Evolutionary conservation across 1,140 invertebrate genomes (phyloP).

Genomic region (Diploscapter pachys): DNA sequence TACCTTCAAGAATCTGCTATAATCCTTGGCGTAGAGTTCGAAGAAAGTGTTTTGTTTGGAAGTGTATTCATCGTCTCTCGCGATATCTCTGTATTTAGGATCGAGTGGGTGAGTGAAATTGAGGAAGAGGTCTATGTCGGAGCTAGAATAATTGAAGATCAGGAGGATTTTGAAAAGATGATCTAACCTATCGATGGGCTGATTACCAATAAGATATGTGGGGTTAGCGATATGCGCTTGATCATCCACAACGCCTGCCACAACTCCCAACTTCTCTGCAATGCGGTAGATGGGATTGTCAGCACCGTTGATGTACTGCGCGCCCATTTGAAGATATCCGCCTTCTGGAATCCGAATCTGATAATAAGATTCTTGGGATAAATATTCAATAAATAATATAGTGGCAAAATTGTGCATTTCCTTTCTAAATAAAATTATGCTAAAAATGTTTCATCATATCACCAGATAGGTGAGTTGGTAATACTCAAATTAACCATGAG

Average conservation of each 20-base stretch:
- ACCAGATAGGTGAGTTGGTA: too few species aligned
- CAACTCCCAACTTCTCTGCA: slow-evolving; percentile 36
- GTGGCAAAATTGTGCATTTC: too few species aligned
- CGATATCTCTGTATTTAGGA: slow-evolving; percentile 23
- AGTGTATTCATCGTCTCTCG: slow-evolving; percentile 5
- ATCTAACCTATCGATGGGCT: slow-evolving; percentile 22
- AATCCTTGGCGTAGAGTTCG: slow-evolving; percentile 16
- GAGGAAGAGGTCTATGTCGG: slow-evolving; percentile 23
- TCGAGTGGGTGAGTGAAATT: slow-evolving; percentile 22
- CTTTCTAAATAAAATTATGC: too few species aligned
- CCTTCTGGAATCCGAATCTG: slow-evolving; percentile 13
- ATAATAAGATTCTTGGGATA: not conserved
- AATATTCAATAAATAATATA: too few species aligned
- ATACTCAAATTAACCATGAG: too few species aligned
- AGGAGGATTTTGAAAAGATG: slow-evolving; percentile 1
- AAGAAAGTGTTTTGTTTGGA: slow-evolving; percentile 21
- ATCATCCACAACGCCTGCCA: slow-evolving; percentile 32
- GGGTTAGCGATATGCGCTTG: slow-evolving; percentile 31
- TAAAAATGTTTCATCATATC: too few species aligned
- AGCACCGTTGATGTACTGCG: slow-evolving; percentile 38
- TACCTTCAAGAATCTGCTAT: slow-evolving; percentile 20
- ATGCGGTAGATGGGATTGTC: slow-evolving; percentile 40
- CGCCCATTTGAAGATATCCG: slow-evolving; percentile 38
- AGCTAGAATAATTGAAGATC: slow-evolving; percentile 11
- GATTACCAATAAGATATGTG: slow-evolving; percentile 33